phyloP scores from a whole-genome alignment of 2,113 vertebrate genomes.

The Numida meleagris region DNA sequence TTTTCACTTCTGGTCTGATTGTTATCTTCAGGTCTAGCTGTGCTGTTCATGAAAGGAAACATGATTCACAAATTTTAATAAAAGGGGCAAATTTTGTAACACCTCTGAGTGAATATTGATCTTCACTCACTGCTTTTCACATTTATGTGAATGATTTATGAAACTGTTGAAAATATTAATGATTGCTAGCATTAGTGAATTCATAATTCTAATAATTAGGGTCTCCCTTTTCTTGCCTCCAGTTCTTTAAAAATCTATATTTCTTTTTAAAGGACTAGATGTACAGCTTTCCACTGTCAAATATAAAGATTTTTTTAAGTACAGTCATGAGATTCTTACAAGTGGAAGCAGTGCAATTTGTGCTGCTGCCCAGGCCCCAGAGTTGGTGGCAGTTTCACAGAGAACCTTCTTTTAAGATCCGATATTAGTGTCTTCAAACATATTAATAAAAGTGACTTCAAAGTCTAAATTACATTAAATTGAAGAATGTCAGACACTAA shows the following conservation, averaged over 20 bases:
- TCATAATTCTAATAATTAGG: not conserved
- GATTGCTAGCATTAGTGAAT: not conserved
- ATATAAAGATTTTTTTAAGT: not conserved
- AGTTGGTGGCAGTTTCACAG: not conserved
- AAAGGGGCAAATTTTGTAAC: not conserved
- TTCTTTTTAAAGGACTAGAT: not conserved
- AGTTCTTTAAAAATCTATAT: not conserved
- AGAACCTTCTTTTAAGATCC: not conserved
- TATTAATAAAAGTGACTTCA: not conserved
- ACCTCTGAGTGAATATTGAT: not conserved
- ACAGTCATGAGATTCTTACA: fast-evolving
- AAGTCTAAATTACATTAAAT: not conserved
- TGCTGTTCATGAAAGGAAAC: not conserved
- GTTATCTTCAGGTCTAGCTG: not conserved
- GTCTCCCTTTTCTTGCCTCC: not conserved
- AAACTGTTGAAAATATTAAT: not conserved
- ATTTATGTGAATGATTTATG: not conserved
- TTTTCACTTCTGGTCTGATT: not conserved
- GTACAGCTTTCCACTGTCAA: not conserved
- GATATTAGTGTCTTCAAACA: not conserved
- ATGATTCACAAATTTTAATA: not conserved
- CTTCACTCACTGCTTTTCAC: not conserved
- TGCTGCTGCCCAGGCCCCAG: not conserved
- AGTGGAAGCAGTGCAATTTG: not conserved
- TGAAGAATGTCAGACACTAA: not conserved